Percentiles rank a stretch among this genome's conserved stretches.
Conservation (phyloP, 2,888 invertebrate genomes). For the Galerucella nymphaeae region DNA sequence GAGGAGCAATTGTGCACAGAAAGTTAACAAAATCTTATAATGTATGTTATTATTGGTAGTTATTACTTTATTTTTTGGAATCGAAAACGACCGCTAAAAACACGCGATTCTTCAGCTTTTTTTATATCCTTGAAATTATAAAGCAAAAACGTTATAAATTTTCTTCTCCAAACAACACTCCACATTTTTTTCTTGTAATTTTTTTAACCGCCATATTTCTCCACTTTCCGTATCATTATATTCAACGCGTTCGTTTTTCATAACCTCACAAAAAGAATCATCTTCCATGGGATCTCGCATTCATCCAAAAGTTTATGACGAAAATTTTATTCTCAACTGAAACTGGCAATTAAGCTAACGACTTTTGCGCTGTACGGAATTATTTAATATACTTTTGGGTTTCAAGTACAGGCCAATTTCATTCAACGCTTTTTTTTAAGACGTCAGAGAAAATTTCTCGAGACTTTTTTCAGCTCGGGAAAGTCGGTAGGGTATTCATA, state of each 20-base stretch:
- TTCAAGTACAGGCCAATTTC: conserved; percentile 15
- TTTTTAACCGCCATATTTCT: not conserved
- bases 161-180: not conserved
- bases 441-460: conserved; percentile 4
- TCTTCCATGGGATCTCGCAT: not conserved
- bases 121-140: not conserved
- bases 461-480: too few relatives aligned
- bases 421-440: conserved; percentile 11
- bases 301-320: conserved; percentile 14
- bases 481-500: too few relatives aligned
- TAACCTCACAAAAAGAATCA: conserved; percentile 15
- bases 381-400: conserved; percentile 27
- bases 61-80: not conserved
- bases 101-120: not conserved
- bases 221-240: not conserved
- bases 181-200: not conserved
- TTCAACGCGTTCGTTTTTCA: conserved; percentile 1
- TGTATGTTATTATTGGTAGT: not conserved
- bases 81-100: not conserved
- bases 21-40: not conserved
- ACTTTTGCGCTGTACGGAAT: conserved; percentile 29
- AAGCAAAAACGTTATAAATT: not conserved
- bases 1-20: conserved; percentile 5
- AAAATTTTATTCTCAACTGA: conserved; percentile 27
- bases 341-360: conserved; percentile 34